Evolutionary conservation across 1,140 invertebrate genomes (phyloP), one percentile per base, ranked within the genome.

Genomic region (Pseudachorutes palmiensis): DNA sequence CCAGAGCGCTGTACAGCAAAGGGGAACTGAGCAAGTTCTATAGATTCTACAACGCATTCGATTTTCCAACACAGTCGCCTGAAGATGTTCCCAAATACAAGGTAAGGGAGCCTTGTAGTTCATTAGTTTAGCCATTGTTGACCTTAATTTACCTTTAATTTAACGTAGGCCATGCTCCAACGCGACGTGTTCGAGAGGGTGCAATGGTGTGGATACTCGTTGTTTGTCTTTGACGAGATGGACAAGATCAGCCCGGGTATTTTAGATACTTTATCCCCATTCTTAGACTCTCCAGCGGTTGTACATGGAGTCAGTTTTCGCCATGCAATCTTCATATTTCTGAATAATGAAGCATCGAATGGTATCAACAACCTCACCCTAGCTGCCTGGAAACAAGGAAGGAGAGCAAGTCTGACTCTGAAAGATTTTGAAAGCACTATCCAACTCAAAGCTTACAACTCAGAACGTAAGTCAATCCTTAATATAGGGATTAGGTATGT

Each of bases 201-300:
- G 1, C 31, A 30, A 45, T 12, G 22, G 24, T 73, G 72, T 22
- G 49, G 64, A 55, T 49, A 65, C 36, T 30, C 65, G 0, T 26
- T 71, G 22, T 67, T 73, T 26, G 49, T 73, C 14, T 71, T 73
- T 61, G 72, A 73, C 58, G 72, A 73, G 62, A 64, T 73, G 2
- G 72, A 73, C 57, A 68, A 67, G 14, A 73, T 67, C 9, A 65
- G 67, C n/a, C 67, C 69, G 32, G 45, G 36, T 1, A 32, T 71
- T 36, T 64, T 73, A 14, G 72, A 73, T 45, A 63, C 62, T 24
- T 26, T 73, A 1, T 57, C 66, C 31, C 66, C 69, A 16, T 73
- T 69, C 59, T 48, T 73, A 29, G 49, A 70, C 5, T 59, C 67
- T 60, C 65, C 69, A 33, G 51, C 5, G 22, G 16, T 31, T 28